Evolutionary conservation across 2,888 invertebrate genomes (phyloP).

Genomic region (Epistrophe eligans): DNA sequence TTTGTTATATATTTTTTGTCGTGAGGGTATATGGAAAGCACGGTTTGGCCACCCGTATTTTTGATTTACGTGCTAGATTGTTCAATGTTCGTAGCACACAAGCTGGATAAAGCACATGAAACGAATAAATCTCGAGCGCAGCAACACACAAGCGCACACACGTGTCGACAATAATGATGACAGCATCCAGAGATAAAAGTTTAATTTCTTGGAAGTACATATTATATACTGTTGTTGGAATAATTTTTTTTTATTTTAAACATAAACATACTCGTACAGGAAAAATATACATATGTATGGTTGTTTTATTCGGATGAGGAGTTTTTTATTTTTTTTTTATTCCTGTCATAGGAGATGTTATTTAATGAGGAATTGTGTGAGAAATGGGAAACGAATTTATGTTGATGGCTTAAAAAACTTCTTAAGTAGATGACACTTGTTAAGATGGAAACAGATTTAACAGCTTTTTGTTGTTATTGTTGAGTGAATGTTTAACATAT

Average conservation of each 20-base stretch:
- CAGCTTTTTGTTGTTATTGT: constrained; percentile 11
- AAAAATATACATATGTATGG: background rate
- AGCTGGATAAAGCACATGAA: constrained; percentile 44
- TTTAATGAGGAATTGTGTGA: constrained; percentile 60
- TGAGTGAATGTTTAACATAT: constrained; percentile 21
- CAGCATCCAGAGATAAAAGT: constrained; percentile 69
- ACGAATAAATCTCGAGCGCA: constrained; percentile 41
- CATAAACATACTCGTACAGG: no score
- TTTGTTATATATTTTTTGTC: background rate
- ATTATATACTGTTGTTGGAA: background rate
- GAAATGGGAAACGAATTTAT: constrained; percentile 62
- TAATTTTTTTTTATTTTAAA: background rate
- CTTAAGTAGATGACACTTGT: constrained; percentile 32
- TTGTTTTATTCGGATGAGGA: constrained; percentile 15
- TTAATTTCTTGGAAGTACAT: constrained; percentile 67
- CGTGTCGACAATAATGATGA: constrained; percentile 42
- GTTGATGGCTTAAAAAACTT: constrained; percentile 53
- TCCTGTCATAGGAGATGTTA: constrained; percentile 55
- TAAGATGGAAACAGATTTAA: constrained; percentile 25
- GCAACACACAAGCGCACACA: constrained; percentile 14
- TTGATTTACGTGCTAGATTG: constrained; percentile 69
- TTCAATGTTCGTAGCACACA: background rate
- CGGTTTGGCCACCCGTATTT: constrained; percentile 64
- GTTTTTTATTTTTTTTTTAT: constrained; percentile 2
- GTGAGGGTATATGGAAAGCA: constrained; percentile 1